Percentiles rank a stretch among this genome's conserved stretches.
Conservation (phyloP, 2,888 invertebrate species). For the Xanthostigma xanthostigma region DNA sequence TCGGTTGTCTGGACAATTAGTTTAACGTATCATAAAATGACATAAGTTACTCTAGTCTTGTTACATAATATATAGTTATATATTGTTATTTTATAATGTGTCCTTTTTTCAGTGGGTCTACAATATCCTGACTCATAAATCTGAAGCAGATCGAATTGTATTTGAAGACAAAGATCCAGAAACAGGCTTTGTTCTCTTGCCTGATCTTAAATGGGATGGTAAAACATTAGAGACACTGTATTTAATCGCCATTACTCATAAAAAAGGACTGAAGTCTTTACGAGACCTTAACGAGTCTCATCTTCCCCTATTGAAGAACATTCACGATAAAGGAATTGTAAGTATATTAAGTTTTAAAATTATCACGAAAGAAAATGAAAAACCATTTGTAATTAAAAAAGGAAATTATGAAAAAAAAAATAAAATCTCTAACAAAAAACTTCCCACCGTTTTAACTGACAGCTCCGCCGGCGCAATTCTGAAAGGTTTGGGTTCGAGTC, state of each 20-base stretch:
- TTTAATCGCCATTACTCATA: conserved; percentile 63
- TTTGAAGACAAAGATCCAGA: conserved; percentile 64
- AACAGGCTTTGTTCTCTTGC: conserved; percentile 75
- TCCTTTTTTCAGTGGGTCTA: conserved; percentile 75
- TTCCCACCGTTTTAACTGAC: background rate
- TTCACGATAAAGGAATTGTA: conserved; percentile 60
- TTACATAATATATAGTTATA: conserved; percentile 1
- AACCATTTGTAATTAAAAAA: background rate
- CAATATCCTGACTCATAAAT: conserved; percentile 85
- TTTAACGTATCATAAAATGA: too few species aligned
- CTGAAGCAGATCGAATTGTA: conserved; percentile 76
- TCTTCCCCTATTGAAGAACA: conserved; percentile 68
- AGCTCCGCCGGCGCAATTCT: too few species aligned
- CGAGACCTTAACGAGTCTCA: conserved; percentile 68
- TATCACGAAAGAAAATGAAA: background rate
- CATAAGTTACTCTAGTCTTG: background rate
- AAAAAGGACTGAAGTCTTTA: conserved; percentile 62
- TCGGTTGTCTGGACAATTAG: too few species aligned
- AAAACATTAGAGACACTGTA: conserved; percentile 61
- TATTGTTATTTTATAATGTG: conserved; percentile 6
- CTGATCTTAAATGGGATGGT: conserved; percentile 96
- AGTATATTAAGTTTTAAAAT: conserved; percentile 16
- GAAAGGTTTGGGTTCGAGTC: too few species aligned
- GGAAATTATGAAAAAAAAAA: background rate
- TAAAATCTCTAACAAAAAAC: background rate